These are phyloP conservation scores for Drosophila sordidapex DNA, from an alignment of 2,888 invertebrate species.

Conservation along the genomic window DNA sequence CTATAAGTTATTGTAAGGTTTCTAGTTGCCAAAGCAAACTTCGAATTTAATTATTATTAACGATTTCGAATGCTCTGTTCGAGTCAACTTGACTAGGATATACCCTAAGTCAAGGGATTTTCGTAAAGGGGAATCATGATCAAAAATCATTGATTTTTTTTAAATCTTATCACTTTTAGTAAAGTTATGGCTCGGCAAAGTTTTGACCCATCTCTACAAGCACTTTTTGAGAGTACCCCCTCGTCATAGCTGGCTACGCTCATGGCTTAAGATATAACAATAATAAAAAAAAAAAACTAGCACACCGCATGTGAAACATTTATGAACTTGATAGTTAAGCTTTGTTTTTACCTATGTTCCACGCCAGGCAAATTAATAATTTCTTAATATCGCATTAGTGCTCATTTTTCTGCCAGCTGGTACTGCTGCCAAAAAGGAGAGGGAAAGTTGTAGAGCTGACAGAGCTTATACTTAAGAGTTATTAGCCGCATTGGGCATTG, in stretches of 20 bases:
- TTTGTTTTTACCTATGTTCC: neutral
- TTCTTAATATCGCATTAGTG: neutral
- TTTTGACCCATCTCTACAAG: neutral
- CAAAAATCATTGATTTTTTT: neutral
- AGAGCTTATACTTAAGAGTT: neutral
- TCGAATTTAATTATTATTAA: neutral
- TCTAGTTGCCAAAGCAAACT: neutral
- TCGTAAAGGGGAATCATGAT: neutral
- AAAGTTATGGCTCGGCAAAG: too few species aligned
- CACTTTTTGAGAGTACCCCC: neutral
- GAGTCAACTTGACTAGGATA: neutral
- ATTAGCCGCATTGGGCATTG: conserved; percentile 35
- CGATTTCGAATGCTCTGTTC: neutral
- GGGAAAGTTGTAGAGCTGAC: conserved; percentile 16
- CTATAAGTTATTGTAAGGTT: neutral
- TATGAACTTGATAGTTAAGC: neutral
- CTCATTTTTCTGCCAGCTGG: neutral
- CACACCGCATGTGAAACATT: neutral
- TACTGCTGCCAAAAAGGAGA: conserved; percentile 6
- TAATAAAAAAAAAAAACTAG: neutral
- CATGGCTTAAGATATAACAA: neutral
- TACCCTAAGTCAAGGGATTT: neutral
- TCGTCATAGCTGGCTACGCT: neutral
- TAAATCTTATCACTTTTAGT: neutral
- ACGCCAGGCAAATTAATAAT: neutral